phyloP scores from a whole-genome alignment of 2,797 vertebrate species.

The Epinephelus awoara region DNA sequence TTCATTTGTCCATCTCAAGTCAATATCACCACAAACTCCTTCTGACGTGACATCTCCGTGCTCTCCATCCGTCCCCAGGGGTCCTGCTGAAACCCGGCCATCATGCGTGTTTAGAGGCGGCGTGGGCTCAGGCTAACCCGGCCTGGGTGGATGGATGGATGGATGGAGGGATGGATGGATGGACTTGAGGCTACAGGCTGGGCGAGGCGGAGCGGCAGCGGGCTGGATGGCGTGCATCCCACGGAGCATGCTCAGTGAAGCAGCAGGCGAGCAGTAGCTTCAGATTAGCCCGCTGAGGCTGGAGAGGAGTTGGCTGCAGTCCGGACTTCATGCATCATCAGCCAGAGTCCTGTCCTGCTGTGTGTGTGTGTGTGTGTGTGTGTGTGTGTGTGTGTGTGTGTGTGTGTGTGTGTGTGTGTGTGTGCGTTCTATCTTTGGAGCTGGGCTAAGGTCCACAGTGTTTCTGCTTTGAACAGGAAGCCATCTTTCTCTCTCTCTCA shows the following conservation, averaged over 20 bases:
- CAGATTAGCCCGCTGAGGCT: conserved; percentile 71
- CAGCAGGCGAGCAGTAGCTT: conserved; percentile 79
- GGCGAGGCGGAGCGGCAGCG: conserved; percentile 17
- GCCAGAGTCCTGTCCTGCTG: conserved; percentile 32
- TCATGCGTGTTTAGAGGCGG: conserved; percentile 20
- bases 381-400: conserved; percentile 31
- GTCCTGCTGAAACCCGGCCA: conserved; percentile 41
- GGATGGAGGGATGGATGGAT: conserved; percentile 30
- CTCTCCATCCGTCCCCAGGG: conserved; percentile 48
- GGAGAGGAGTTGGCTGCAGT: conserved; percentile 81
- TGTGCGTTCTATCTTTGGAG: conserved; percentile 7
- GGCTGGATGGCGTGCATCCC: conserved; percentile 51
- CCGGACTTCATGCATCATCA: conserved; percentile 77
- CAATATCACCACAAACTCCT: conserved; percentile 32
- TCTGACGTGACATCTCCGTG: conserved; percentile 55
- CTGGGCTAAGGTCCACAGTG: conserved; percentile 8
- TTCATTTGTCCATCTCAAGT: neutral
- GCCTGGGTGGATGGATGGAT: conserved; percentile 10
- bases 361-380: conserved; percentile 29
- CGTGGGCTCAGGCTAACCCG: conserved; percentile 26
- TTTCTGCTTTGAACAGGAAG: conserved; percentile 38
- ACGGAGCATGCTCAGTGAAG: conserved; percentile 70
- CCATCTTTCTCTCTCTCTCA: conserved; percentile 11
- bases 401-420: conserved; percentile 19
- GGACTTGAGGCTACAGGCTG: conserved; percentile 52